These are phyloP conservation scores for Pangasius mekongensis DNA, from an alignment of 2,797 vertebrate genomes.

Conservation along the genomic window DNA sequence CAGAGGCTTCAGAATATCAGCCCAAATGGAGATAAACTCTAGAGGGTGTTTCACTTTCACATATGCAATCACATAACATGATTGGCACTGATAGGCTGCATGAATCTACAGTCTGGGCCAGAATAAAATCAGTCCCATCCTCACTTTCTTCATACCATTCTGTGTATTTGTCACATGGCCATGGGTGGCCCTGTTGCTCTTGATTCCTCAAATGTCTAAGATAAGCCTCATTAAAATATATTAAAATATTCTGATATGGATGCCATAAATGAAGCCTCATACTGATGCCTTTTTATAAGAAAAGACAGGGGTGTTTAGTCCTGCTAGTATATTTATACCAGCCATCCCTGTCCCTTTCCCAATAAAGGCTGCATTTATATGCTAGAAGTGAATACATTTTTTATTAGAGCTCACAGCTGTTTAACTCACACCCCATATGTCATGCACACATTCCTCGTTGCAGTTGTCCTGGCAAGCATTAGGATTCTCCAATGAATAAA, in stretches of 20 bases:
- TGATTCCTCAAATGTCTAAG: slow-evolving; percentile 1
- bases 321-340: background rate
- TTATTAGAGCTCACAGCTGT: slow-evolving; percentile 10
- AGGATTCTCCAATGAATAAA: slow-evolving; percentile 41
- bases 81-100: background rate
- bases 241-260: background rate
- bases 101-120: background rate
- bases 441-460: slow-evolving; percentile 19
- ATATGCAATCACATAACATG: background rate
- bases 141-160: background rate
- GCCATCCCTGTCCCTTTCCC: too few relatives aligned
- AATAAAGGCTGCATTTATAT: slow-evolving; percentile 9
- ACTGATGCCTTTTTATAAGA: background rate
- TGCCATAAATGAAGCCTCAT: background rate
- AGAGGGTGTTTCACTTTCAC: background rate
- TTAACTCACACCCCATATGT: slow-evolving; percentile 14
- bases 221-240: background rate
- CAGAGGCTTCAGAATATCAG: background rate
- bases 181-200: background rate
- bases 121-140: background rate
- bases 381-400: background rate
- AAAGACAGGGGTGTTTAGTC: background rate
- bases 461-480: slow-evolving; percentile 32
- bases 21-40: background rate
- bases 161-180: background rate